These are phyloP conservation scores for Lasius fuliginosus DNA, from an alignment of 2,888 invertebrate species.

Conservation along the genomic window DNA sequence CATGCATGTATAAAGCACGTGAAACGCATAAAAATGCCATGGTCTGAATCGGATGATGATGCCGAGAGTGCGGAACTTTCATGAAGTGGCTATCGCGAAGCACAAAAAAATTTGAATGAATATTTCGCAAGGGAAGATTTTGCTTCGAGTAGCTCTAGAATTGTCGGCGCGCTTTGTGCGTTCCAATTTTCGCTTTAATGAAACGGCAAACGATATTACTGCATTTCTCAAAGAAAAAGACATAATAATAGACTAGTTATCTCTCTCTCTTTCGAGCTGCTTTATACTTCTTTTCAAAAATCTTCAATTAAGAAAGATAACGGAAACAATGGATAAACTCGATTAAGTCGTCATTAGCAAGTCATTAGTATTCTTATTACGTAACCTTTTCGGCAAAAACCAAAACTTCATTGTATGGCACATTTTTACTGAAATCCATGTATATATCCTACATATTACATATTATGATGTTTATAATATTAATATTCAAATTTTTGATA, in stretches of 20 bases:
- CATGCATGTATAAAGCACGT: slow-evolving; percentile 29
- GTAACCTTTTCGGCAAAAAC: neutral
- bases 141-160: neutral
- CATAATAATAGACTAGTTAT: slow-evolving; percentile 6
- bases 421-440: neutral
- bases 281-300: neutral
- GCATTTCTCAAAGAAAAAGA: neutral
- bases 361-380: slow-evolving; percentile 21
- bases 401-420: neutral
- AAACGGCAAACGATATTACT: slow-evolving; percentile 20
- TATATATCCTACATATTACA: too few relatives aligned
- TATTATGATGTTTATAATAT: too few relatives aligned
- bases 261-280: neutral
- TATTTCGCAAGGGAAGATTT: neutral
- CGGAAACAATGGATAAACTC: neutral
- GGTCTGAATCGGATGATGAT: neutral
- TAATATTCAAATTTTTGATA: too few relatives aligned
- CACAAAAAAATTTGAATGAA: slow-evolving; percentile 16
- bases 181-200: slow-evolving; percentile 23
- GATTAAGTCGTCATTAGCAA: slow-evolving; percentile 8
- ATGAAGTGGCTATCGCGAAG: slow-evolving; percentile 1
- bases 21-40: slow-evolving; percentile 26
- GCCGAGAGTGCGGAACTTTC: slow-evolving; percentile 20
- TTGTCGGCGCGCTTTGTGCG: neutral
- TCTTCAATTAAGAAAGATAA: slow-evolving; percentile 5